phyloP scores from a whole-genome alignment of 2,113 vertebrate genomes.

The Siphamia tubifer region DNA sequence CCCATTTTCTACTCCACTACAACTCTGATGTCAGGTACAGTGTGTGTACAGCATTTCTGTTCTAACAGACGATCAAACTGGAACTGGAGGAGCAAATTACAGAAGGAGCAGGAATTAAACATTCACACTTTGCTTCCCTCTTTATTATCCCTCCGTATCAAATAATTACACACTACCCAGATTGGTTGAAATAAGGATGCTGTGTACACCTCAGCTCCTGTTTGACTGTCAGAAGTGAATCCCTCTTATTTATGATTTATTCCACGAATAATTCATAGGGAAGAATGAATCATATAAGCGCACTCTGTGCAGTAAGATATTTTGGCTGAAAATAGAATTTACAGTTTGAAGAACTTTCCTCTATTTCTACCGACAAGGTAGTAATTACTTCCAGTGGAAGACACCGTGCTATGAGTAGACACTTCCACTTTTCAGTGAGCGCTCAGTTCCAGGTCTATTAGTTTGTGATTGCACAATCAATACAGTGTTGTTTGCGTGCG shows the following conservation, averaged over 20 bases:
- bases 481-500: background rate
- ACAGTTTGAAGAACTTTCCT: background rate
- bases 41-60: background rate
- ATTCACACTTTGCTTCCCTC: slow-evolving; percentile 7
- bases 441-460: background rate
- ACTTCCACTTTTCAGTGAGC: background rate
- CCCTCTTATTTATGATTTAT: background rate
- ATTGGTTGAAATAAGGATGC: slow-evolving; percentile 21
- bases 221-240: background rate
- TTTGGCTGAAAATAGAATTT: background rate
- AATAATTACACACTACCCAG: slow-evolving; percentile 25
- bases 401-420: background rate
- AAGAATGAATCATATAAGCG: background rate
- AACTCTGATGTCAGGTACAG: slow-evolving; percentile 30
- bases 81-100: slow-evolving; percentile 14
- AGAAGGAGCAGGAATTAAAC: slow-evolving; percentile 3
- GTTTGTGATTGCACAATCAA: background rate
- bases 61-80: slow-evolving; percentile 15
- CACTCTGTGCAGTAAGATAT: background rate
- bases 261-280: background rate
- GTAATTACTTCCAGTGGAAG: background rate
- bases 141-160: slow-evolving; percentile 24
- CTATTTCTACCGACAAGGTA: background rate
- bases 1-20: background rate
- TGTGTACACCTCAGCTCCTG: slow-evolving; percentile 1